Evolutionary conservation across 1,140 invertebrate species (phyloP).

Genomic region (Diorhabda carinulata): DNA sequence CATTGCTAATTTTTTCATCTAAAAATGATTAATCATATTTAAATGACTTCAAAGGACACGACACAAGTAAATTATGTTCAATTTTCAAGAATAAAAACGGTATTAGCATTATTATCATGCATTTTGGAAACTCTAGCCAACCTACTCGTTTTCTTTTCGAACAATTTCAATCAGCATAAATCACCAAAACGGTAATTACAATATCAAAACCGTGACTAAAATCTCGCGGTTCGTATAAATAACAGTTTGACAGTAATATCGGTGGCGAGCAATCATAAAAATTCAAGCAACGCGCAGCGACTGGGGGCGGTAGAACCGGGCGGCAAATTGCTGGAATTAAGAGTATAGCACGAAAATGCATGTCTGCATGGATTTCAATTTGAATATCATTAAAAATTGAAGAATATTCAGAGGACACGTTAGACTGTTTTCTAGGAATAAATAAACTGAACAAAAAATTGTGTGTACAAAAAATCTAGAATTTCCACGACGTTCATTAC

Average conservation of each 20-base stretch:
- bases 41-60: no score
- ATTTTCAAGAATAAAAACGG: no score
- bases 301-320: background rate
- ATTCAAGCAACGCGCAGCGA: slow-evolving; percentile 1
- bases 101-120: background rate
- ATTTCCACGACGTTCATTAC: no score
- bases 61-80: no score
- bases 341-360: background rate
- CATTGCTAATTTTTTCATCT: no score
- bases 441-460: no score
- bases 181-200: slow-evolving; percentile 2
- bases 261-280: background rate
- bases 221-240: background rate
- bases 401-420: slow-evolving; percentile 1
- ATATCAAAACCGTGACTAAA: slow-evolving; percentile 2
- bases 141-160: background rate
- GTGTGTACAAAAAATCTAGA: no score
- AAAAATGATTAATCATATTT: no score
- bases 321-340: slow-evolving; percentile 2
- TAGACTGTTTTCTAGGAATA: background rate
- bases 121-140: background rate
- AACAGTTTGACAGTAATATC: slow-evolving; percentile 2
- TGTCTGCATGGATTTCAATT: slow-evolving; percentile 2
- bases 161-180: slow-evolving; percentile 2
- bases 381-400: slow-evolving; percentile 1